These are phyloP conservation scores for Gonatopus flavifemur DNA, from an alignment of 1,140 invertebrate genomes.

Conservation along the genomic window DNA sequence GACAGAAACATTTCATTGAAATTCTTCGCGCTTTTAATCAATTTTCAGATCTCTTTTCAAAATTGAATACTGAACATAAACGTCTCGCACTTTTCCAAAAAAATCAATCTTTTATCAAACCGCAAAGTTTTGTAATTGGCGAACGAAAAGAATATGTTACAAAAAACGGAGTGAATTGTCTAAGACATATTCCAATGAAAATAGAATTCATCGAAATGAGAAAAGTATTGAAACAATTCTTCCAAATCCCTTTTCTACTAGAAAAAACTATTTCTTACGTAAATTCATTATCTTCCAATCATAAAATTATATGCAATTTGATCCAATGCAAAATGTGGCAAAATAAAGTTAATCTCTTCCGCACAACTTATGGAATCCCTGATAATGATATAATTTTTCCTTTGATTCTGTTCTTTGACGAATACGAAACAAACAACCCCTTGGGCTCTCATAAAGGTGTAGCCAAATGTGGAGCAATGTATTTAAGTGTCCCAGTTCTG, in stretches of 20 bases:
- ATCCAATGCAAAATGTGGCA: conserved; percentile 30
- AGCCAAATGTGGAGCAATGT: conserved; percentile 33
- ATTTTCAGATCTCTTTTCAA: too few species aligned
- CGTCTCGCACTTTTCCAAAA: not conserved
- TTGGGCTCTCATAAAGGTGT: conserved; percentile 29
- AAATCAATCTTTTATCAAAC: not conserved
- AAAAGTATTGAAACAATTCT: not conserved
- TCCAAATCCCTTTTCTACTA: not conserved
- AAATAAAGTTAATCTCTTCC: too few species aligned
- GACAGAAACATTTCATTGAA: too few species aligned
- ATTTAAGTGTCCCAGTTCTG: conserved; percentile 32
- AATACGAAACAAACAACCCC: too few species aligned
- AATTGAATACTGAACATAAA: not conserved
- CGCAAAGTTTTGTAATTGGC: not conserved
- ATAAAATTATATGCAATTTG: conserved; percentile 18
- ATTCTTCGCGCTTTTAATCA: too few species aligned
- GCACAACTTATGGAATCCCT: too few species aligned
- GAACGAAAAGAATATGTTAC: not conserved
- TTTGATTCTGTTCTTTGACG: too few species aligned
- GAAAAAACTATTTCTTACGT: not conserved
- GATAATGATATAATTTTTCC: too few species aligned
- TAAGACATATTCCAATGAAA: not conserved
- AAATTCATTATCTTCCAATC: not conserved
- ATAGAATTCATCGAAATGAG: not conserved
- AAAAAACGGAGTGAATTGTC: not conserved